These are phyloP conservation scores for Caenorhabditis macrosperma DNA, from an alignment of 2,888 invertebrate genomes.

Conservation along the genomic window DNA sequence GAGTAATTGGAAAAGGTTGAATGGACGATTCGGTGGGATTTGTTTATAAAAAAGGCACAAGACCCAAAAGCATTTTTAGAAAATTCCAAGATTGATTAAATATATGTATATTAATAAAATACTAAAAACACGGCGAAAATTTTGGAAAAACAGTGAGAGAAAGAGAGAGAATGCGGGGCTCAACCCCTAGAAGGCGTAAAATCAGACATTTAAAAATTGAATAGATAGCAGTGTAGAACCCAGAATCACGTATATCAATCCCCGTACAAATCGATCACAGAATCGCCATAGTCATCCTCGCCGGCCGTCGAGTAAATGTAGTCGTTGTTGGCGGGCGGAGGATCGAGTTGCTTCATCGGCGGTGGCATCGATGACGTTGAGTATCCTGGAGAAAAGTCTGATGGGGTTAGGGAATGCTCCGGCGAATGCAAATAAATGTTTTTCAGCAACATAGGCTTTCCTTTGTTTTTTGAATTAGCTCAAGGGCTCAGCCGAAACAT, in stretches of 20 bases:
- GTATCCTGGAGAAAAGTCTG: slow-evolving; percentile 9
- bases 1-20: background rate
- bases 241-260: slow-evolving; percentile 14
- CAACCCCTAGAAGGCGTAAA: too few relatives aligned
- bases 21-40: background rate
- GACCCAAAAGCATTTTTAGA: too few relatives aligned
- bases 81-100: too few relatives aligned
- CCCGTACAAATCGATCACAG: slow-evolving; percentile 55
- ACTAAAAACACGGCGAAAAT: too few relatives aligned
- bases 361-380: background rate
- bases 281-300: slow-evolving; percentile 31
- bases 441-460: too few relatives aligned
- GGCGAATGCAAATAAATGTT: too few relatives aligned
- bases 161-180: too few relatives aligned
- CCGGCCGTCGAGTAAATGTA: slow-evolving; percentile 37
- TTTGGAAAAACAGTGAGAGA: too few relatives aligned
- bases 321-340: slow-evolving; percentile 51
- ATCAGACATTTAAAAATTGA: background rate
- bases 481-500: too few relatives aligned
- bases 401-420: too few relatives aligned
- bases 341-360: slow-evolving; percentile 21
- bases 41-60: background rate
- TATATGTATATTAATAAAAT: too few relatives aligned
- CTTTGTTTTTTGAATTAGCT: background rate
- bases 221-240: background rate